Evolutionary conservation across 2,797 vertebrate species (phyloP).

Genomic region (Acanthis flammea): DNA sequence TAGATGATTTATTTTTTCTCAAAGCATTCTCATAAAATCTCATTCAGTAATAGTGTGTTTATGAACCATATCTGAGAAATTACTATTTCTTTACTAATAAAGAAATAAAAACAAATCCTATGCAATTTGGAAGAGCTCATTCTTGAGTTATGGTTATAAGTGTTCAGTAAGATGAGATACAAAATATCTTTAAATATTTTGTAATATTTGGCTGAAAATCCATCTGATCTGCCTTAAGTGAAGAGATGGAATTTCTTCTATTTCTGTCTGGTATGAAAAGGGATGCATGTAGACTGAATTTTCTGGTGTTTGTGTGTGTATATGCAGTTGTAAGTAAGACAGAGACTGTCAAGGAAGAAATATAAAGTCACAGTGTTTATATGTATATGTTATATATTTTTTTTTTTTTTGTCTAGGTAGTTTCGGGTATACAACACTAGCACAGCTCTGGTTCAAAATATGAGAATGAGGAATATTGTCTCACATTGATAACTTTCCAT

Average conservation of each 20-base stretch:
- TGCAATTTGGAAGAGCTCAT: neutral
- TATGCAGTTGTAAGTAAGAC: neutral
- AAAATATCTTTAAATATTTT: slow-evolving; percentile 21
- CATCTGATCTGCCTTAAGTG: neutral
- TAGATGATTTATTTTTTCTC: neutral
- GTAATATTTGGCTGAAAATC: slow-evolving; percentile 8
- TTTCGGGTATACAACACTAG: neutral
- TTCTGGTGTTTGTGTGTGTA: neutral
- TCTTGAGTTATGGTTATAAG: neutral
- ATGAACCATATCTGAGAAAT: neutral
- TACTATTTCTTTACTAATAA: neutral
- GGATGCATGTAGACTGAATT: neutral
- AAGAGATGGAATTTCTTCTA: neutral
- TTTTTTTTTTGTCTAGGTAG: neutral
- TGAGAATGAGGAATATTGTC: neutral
- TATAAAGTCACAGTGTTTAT: neutral
- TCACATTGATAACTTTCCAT: neutral
- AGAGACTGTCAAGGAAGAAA: neutral
- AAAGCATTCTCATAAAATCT: neutral
- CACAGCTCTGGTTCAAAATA: neutral
- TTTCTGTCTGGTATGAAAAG: slow-evolving; percentile 5
- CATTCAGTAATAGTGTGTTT: neutral
- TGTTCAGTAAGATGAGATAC: neutral
- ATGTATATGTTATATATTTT: neutral
- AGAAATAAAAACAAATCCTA: neutral